Evolutionary conservation across 2,113 vertebrate genomes (phyloP).

Genomic region (Oryzias javanicus): DNA sequence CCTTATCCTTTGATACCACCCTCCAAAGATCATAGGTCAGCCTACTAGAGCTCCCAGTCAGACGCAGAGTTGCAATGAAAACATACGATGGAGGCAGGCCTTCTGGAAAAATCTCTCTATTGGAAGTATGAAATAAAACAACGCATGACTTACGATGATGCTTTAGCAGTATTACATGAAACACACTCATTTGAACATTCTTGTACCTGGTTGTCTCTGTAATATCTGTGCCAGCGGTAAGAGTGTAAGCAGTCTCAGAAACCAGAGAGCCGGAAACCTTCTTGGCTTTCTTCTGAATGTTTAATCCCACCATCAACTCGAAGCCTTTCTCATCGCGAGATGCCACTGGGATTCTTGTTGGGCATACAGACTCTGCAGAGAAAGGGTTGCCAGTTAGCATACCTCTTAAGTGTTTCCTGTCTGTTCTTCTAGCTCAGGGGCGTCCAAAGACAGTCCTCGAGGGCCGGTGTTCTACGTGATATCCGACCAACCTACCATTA

Average conservation of each 20-base stretch:
- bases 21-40: constrained; percentile 78
- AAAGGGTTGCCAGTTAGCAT: neutral
- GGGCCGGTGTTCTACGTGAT: too few relatives aligned
- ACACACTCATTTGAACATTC: neutral
- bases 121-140: neutral
- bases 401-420: too few relatives aligned
- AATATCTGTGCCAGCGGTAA: constrained; percentile 66
- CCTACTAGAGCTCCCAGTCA: constrained; percentile 56
- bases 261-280: constrained; percentile 73
- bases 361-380: constrained; percentile 78
- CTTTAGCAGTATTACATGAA: neutral
- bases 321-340: constrained; percentile 83
- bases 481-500: too few relatives aligned
- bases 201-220: constrained; percentile 78
- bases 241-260: constrained; percentile 70
- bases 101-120: constrained; percentile 81
- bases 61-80: constrained; percentile 78
- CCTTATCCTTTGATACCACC: constrained; percentile 71
- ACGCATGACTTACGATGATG: neutral
- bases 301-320: constrained; percentile 79
- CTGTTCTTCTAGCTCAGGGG: too few relatives aligned
- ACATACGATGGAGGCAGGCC: constrained; percentile 82
- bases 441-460: too few relatives aligned
- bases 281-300: constrained; percentile 72
- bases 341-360: constrained; percentile 80